A percentile compares a stretch with the other conserved stretches of the same genome.
phyloP scores from a whole-genome alignment of 2,888 invertebrate species.

The Eupithecia dodoneata region DNA sequence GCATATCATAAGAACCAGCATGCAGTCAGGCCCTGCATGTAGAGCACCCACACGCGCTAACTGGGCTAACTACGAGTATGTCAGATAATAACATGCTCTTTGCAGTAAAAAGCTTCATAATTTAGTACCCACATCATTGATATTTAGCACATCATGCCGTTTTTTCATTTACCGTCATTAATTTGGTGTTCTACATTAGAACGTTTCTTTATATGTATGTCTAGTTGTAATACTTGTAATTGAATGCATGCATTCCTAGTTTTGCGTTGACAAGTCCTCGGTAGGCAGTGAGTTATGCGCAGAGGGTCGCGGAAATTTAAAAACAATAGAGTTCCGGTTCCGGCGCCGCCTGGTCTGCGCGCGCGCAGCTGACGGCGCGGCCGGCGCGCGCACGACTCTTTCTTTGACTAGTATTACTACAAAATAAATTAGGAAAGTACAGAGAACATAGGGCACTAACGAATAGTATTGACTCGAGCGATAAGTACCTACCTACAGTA shows the following conservation, averaged over 20 bases:
- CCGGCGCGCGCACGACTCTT: neutral
- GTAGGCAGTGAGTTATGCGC: conserved; percentile 17
- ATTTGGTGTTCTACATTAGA: neutral
- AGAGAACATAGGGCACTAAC: neutral
- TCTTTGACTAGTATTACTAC: neutral
- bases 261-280: neutral
- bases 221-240: neutral
- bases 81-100: neutral
- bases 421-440: neutral
- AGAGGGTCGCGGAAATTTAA: conserved; percentile 37
- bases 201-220: neutral
- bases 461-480: neutral
- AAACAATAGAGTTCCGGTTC: conserved; percentile 49
- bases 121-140: conserved; percentile 18
- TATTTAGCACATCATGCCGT: neutral
- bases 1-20: neutral
- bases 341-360: conserved; percentile 62
- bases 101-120: conserved; percentile 16
- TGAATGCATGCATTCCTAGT: neutral
- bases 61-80: neutral
- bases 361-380: conserved; percentile 33
- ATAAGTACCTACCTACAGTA: too few species aligned
- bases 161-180: neutral
- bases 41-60: neutral
- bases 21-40: neutral